Evolutionary conservation across 2,113 vertebrate genomes (phyloP).

Genomic region (Xenopus laevis): DNA sequence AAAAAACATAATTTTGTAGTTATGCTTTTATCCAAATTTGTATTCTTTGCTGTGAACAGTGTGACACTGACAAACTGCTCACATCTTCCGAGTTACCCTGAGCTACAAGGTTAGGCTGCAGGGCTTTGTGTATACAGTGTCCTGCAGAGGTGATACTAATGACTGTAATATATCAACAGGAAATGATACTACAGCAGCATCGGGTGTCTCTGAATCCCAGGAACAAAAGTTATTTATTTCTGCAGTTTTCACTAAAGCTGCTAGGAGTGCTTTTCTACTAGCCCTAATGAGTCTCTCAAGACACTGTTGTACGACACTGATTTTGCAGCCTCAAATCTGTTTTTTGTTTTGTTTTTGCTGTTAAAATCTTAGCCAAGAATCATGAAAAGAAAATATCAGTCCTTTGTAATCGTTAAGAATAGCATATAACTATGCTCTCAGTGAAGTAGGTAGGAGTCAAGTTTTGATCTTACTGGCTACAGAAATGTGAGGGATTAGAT

Average conservation of each 20-base stretch:
- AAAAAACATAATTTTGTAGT: background rate
- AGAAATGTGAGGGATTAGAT: too few relatives aligned
- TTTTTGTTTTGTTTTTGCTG: constrained; percentile 15
- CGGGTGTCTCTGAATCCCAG: constrained; percentile 53
- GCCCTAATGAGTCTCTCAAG: constrained; percentile 65
- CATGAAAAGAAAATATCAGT: background rate
- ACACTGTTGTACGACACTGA: constrained; percentile 49
- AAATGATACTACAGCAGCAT: constrained; percentile 55
- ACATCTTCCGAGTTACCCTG: constrained; percentile 51
- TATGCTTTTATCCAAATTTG: constrained; percentile 47
- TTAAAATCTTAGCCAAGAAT: constrained; percentile 32
- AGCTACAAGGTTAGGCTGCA: constrained; percentile 59
- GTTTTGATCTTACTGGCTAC: too few relatives aligned
- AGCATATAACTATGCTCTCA: background rate
- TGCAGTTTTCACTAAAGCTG: constrained; percentile 60
- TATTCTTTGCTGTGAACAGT: constrained; percentile 63
- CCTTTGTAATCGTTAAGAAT: background rate
- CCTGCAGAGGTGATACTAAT: constrained; percentile 67
- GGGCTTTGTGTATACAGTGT: constrained; percentile 60
- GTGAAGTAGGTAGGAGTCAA: background rate
- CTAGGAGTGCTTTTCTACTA: constrained; percentile 63
- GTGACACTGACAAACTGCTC: constrained; percentile 66
- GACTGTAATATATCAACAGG: constrained; percentile 67
- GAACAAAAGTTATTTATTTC: constrained; percentile 68
- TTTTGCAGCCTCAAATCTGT: constrained; percentile 52